These are phyloP conservation scores for Gastrophysa polygoni DNA, from an alignment of 2,888 invertebrate genomes.

Conservation along the genomic window DNA sequence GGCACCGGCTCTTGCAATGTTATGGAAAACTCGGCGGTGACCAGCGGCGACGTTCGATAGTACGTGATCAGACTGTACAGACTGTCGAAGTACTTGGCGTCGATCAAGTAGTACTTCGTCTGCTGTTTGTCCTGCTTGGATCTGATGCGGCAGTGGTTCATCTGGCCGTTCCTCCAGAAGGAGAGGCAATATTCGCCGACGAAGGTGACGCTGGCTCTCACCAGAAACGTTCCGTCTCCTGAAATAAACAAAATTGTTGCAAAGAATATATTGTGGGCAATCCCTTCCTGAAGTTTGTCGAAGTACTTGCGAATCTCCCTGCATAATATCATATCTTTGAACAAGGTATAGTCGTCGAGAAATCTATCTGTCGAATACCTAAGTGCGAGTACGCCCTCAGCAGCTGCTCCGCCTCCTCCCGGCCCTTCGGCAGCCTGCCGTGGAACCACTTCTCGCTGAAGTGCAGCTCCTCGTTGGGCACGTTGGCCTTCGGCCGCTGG, in stretches of 20 bases:
- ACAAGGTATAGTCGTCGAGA: not conserved
- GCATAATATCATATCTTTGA: not conserved
- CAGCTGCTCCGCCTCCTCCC: constrained; percentile 80
- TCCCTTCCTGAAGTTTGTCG: too few species aligned
- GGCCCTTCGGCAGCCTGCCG: constrained; percentile 79
- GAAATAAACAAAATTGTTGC: constrained; percentile 12
- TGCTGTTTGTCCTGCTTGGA: constrained; percentile 87
- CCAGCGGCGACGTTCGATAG: constrained; percentile 83
- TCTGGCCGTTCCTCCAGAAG: constrained; percentile 88
- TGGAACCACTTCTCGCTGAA: constrained; percentile 95
- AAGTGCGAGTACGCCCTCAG: constrained; percentile 77
- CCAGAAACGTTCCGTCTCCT: constrained; percentile 89
- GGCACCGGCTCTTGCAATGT: constrained; percentile 90
- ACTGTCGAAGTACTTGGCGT: constrained; percentile 87
- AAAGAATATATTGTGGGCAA: not conserved
- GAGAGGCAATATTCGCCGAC: constrained; percentile 95
- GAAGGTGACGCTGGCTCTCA: constrained; percentile 93
- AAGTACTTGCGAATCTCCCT: too few species aligned
- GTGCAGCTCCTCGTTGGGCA: constrained; percentile 87
- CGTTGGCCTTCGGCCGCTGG: constrained; percentile 64
- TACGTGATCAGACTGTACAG: constrained; percentile 89
- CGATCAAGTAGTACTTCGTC: constrained; percentile 89
- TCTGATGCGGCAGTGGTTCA: constrained; percentile 92
- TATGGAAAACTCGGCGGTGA: constrained; percentile 90
- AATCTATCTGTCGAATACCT: too few species aligned